phyloP scores from a whole-genome alignment of 2,797 vertebrate species.

The Gila robusta region DNA sequence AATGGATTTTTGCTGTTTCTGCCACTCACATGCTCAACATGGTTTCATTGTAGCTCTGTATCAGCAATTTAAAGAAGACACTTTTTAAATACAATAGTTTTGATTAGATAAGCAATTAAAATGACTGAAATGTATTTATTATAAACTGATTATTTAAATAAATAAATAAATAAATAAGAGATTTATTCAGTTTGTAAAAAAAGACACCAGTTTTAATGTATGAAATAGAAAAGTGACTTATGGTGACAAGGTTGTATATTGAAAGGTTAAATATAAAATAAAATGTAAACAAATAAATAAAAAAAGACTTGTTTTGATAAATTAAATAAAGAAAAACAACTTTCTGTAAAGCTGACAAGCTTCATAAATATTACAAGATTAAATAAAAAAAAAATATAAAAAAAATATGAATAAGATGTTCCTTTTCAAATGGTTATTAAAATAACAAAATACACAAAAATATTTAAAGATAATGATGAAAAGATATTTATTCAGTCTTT shows the following conservation, averaged over 20 bases:
- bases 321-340: background rate
- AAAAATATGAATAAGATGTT: background rate
- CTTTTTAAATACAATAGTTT: background rate
- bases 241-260: background rate
- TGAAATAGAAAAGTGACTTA: background rate
- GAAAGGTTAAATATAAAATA: background rate
- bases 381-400: background rate
- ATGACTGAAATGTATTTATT: background rate
- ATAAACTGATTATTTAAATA: background rate
- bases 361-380: background rate
- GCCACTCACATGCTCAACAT: constrained; percentile 25
- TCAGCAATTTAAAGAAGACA: background rate
- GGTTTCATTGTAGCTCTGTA: background rate
- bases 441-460: background rate
- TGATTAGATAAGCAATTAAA: background rate
- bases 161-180: background rate
- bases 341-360: background rate
- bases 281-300: background rate
- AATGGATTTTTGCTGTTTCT: constrained; percentile 21
- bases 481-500: constrained; percentile 7
- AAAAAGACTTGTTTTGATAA: background rate
- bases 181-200: background rate
- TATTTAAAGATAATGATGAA: background rate
- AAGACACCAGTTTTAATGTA: background rate
- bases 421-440: background rate